phyloP scores from a whole-genome alignment of 2,113 vertebrate species.

The Caranx melampygus region DNA sequence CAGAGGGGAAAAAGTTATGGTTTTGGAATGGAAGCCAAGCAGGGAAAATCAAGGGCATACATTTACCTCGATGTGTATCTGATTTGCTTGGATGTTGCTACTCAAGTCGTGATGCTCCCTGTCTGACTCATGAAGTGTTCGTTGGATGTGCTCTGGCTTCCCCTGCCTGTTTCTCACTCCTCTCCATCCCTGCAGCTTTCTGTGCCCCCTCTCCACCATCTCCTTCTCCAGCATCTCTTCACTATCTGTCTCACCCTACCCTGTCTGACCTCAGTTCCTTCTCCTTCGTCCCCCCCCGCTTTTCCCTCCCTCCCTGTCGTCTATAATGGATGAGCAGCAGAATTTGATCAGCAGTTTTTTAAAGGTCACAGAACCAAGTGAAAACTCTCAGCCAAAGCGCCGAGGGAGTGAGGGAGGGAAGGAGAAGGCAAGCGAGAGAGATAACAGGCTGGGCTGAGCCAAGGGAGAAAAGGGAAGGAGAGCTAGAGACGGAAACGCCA shows the following conservation, averaged over 20 bases:
- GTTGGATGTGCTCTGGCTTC: constrained; percentile 36
- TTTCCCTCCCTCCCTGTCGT: constrained; percentile 30
- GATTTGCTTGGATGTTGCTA: constrained; percentile 31
- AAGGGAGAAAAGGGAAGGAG: constrained; percentile 12
- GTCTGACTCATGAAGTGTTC: constrained; percentile 53
- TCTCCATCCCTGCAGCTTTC: constrained; percentile 12
- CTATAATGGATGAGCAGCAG: constrained; percentile 71
- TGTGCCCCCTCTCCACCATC: constrained; percentile 32
- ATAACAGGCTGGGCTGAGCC: constrained; percentile 15
- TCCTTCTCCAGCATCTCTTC: constrained; percentile 29
- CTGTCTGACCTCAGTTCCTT: constrained; percentile 48
- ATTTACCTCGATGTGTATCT: constrained; percentile 31
- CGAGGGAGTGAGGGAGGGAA: constrained; percentile 30
- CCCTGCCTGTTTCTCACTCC: constrained; percentile 20
- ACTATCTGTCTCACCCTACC: constrained; percentile 16
- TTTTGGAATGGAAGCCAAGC: constrained; percentile 25
- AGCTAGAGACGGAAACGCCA: neutral
- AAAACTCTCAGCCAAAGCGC: constrained; percentile 65
- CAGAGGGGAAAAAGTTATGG: constrained; percentile 19
- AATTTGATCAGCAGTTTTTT: constrained; percentile 80
- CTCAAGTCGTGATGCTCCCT: constrained; percentile 32
- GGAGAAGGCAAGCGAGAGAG: constrained; percentile 11
- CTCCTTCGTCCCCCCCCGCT: constrained; percentile 4
- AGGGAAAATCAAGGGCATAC: neutral
- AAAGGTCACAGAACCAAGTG: constrained; percentile 72